These are phyloP conservation scores for Hydropotes inermis DNA, from an alignment of 2,113 vertebrate genomes.

Conservation along the genomic window DNA sequence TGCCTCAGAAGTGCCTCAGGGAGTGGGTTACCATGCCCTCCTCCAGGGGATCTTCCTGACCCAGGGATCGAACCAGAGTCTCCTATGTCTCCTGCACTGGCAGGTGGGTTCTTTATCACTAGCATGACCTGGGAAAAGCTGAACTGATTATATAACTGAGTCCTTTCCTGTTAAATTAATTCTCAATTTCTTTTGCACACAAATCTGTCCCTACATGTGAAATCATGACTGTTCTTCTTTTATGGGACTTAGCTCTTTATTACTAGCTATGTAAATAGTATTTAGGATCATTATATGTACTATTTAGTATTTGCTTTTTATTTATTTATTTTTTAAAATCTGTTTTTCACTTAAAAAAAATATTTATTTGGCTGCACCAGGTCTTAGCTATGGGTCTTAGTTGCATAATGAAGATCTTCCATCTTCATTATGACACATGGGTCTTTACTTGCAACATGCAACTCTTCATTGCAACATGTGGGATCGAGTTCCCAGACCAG, in stretches of 20 bases:
- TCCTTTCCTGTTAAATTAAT: background rate
- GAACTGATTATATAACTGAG: background rate
- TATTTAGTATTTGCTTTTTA: background rate
- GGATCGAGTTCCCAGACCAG: background rate
- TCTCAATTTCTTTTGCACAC: slow-evolving; percentile 10
- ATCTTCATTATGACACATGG: background rate
- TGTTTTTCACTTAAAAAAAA: background rate
- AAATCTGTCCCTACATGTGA: slow-evolving; percentile 15
- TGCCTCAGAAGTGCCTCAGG: background rate
- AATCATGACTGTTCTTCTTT: slow-evolving; percentile 40
- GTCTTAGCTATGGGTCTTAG: background rate
- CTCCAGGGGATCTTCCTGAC: background rate
- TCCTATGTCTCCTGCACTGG: background rate
- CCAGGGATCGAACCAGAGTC: background rate
- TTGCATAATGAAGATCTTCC: background rate
- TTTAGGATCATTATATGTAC: background rate
- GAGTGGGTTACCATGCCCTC: background rate
- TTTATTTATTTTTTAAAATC: background rate
- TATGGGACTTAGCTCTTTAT: slow-evolving; percentile 8
- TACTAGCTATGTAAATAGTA: slow-evolving; percentile 24
- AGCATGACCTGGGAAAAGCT: fast-evolving
- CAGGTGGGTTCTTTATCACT: background rate
- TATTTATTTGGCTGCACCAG: background rate
- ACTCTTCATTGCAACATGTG: background rate
- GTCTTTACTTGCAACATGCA: background rate